Percentiles rank a stretch among this genome's conserved stretches.
Conservation (phyloP, 2,113 vertebrate genomes). For the Sinocyclocheilus anophthalmus region DNA sequence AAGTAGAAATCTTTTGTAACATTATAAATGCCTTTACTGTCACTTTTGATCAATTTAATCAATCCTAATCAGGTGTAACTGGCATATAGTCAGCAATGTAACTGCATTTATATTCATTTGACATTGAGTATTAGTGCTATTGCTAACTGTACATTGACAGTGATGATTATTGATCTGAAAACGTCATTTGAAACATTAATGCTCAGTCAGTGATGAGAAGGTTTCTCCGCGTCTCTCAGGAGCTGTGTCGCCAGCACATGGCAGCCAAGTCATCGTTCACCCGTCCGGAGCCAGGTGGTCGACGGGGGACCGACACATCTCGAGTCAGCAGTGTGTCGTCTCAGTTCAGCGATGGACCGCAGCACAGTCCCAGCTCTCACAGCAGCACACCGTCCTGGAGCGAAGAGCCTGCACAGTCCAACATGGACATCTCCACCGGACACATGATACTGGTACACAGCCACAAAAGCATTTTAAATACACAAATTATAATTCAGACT, state of each 20-base stretch:
- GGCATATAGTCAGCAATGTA: neutral
- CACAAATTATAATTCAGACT: neutral
- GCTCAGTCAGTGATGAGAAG: neutral
- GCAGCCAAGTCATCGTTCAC: slow-evolving; percentile 88
- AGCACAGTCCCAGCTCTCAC: slow-evolving; percentile 95
- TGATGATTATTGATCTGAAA: neutral
- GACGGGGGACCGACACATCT: slow-evolving; percentile 84
- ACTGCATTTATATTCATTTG: neutral
- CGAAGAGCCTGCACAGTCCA: slow-evolving; percentile 95
- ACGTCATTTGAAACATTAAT: neutral
- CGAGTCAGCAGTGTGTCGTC: slow-evolving; percentile 96
- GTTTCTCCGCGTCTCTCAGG: slow-evolving; percentile 71
- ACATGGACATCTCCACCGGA: slow-evolving; percentile 98
- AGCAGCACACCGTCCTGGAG: slow-evolving; percentile 98
- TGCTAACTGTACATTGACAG: neutral
- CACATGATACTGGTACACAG: slow-evolving; percentile 96
- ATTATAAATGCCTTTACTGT: too few species aligned
- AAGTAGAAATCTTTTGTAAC: too few species aligned
- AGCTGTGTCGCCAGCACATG: slow-evolving; percentile 97
- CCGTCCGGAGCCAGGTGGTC: slow-evolving; percentile 74
- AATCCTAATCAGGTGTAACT: neutral
- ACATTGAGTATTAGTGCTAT: neutral
- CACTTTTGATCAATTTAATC: too few species aligned
- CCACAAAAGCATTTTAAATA: too few species aligned
- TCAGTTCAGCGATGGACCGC: slow-evolving; percentile 93